Base-by-base conservation (phyloP, 2,797 vertebrate genomes). In the Xiphorhynchus erythropygius region DNA sequence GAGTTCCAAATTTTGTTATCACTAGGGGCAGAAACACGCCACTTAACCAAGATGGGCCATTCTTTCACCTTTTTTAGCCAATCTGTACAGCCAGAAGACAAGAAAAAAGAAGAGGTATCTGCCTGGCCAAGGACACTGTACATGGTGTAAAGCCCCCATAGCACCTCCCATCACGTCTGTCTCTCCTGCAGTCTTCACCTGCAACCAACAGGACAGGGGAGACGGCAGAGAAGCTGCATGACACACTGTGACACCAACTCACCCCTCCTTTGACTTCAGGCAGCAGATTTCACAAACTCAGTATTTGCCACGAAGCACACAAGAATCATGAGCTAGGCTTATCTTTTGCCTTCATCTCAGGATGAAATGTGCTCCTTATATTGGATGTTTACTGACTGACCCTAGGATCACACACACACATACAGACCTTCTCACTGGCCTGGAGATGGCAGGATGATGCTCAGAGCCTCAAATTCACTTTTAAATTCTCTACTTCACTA, bases 401-500 rank as follows among this genome's bases (percentile, higher is more conserved):
- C 39, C 44, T 11, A 21, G 47, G 25, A 65, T 63, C 9, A 22
- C 35, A 67, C 59, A 74, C 47, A 64, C 41, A 30, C 49, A 59
- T 24, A 35, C 23, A 10, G 23, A 81, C 73, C 53, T 84, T 78
- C 21, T 57, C 64, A 39, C 46, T 27, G 28, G 41, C 57, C 76
- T 46, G 32, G 41, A 84, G 35, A 55, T 64, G 53, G 41, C 57
- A 68, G 77, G 41, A 47, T 47, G 44, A 56, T 32, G 27, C 21
- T 68, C 57, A 84, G 50, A 84, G 46, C 35, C 64, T 8, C 30
- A 62, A 39, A 81, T 56, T 71, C 37, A 22, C 14, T 57, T 89
- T 76, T 44, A 55, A 75, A 64, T 80, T 84, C 78, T 65, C 2
- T 5, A 13, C 88, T 97, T 92, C 90, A 80, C 73, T 91, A 42